A percentile compares a stretch with the other conserved stretches of the same genome.
These are phyloP conservation scores for Cotesia glomerata DNA, from an alignment of 1,140 invertebrate genomes.

Conservation along the genomic window DNA sequence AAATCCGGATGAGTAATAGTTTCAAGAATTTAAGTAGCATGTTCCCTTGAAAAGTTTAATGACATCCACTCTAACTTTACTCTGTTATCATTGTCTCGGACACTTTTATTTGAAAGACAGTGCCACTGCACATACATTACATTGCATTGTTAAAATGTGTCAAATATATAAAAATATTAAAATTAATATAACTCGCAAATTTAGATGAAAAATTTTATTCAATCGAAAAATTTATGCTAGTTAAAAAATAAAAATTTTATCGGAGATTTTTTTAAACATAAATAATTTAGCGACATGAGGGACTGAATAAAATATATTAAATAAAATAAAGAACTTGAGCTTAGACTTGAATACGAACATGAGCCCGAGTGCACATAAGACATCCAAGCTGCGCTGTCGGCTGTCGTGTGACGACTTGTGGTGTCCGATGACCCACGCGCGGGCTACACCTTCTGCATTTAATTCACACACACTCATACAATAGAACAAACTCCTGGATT, in stretches of 20 bases:
- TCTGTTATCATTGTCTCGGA: background rate
- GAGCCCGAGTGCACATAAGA: background rate
- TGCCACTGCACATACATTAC: background rate
- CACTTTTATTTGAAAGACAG: background rate
- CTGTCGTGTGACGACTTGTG: background rate
- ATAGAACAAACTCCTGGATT: background rate
- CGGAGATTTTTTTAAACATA: too few relatives aligned
- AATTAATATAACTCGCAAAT: too few relatives aligned
- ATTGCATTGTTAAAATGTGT: background rate
- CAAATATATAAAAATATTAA: too few relatives aligned
- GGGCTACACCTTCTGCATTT: slow-evolving; percentile 28
- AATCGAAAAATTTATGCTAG: too few relatives aligned
- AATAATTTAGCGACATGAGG: background rate
- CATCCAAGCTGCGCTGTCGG: background rate
- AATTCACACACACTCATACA: too few relatives aligned
- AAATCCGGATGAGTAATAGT: too few relatives aligned
- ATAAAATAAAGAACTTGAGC: slow-evolving; percentile 15
- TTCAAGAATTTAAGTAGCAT: background rate
- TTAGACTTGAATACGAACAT: too few relatives aligned
- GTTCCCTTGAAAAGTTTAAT: slow-evolving; percentile 2
- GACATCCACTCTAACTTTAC: background rate
- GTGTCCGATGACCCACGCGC: slow-evolving; percentile 31
- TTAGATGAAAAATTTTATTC: too few relatives aligned
- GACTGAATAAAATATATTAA: background rate
- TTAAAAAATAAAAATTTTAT: too few relatives aligned